Conservation (phyloP, 1,140 invertebrate genomes). For the Cheumatopsyche charites region DNA sequence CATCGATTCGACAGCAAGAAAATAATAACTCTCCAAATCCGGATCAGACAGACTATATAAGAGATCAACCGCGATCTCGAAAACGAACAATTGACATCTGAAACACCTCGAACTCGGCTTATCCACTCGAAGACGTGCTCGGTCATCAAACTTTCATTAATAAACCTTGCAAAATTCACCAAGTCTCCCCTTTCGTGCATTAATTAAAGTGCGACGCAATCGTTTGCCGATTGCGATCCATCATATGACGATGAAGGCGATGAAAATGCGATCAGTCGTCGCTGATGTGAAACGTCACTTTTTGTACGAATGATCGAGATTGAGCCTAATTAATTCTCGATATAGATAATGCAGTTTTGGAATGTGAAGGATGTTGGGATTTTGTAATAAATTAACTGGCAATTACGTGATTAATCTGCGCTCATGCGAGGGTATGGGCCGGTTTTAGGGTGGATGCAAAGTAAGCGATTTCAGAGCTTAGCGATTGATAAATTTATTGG, state of each 20-base stretch:
- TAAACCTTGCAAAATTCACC: neutral
- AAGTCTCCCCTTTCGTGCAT: neutral
- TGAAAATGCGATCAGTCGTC: constrained; percentile 12
- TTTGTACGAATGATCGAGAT: too few species aligned
- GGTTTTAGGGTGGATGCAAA: constrained; percentile 42
- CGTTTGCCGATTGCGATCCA: constrained; percentile 31
- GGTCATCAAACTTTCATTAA: constrained; percentile 34
- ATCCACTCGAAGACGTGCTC: neutral
- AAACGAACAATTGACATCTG: neutral
- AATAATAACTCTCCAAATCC: too few species aligned
- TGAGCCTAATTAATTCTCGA: too few species aligned
- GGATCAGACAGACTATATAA: neutral
- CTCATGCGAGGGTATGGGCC: constrained; percentile 38
- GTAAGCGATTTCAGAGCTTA: constrained; percentile 44
- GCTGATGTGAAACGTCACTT: neutral
- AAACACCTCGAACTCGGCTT: neutral
- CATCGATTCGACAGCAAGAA: too few species aligned
- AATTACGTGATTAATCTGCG: constrained; percentile 47
- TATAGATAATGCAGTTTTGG: too few species aligned
- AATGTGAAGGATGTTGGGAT: neutral
- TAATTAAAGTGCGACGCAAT: constrained; percentile 37
- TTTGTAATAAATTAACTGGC: constrained; percentile 42
- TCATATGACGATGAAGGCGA: constrained; percentile 27
- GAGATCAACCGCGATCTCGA: constrained; percentile 4
- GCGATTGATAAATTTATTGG: constrained; percentile 46